Conservation (phyloP, 2,113 vertebrate genomes). For the Alaudala cheleensis region DNA sequence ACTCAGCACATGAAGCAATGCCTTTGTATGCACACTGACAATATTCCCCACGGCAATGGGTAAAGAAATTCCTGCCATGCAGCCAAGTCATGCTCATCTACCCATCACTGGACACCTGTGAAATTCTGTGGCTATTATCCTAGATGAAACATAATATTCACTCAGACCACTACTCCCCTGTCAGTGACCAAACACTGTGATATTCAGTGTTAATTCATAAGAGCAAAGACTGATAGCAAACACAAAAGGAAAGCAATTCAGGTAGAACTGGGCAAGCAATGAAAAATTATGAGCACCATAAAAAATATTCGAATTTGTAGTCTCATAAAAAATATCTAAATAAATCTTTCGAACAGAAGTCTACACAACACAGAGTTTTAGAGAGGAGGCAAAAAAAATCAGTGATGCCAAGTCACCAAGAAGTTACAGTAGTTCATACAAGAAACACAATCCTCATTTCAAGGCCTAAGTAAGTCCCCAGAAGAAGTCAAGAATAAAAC, state of each 20-base stretch:
- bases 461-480: not conserved
- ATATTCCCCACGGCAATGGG: not conserved
- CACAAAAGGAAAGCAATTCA: not conserved
- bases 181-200: not conserved
- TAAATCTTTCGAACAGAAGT: not conserved
- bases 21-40: not conserved
- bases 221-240: not conserved
- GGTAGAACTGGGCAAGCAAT: not conserved
- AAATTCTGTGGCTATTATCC: not conserved
- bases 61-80: not conserved
- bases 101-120: not conserved
- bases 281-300: not conserved
- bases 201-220: not conserved
- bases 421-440: not conserved
- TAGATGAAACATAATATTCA: not conserved
- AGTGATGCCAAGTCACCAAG: not conserved
- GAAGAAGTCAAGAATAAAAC: constrained; percentile 15
- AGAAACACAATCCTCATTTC: not conserved
- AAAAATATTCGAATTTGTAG: not conserved
- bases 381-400: not conserved
- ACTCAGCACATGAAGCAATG: not conserved
- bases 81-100: not conserved
- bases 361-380: not conserved
- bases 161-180: not conserved
- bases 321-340: not conserved